Conservation (phyloP, 2,888 invertebrate genomes). For the Yponomeuta sedellus region DNA sequence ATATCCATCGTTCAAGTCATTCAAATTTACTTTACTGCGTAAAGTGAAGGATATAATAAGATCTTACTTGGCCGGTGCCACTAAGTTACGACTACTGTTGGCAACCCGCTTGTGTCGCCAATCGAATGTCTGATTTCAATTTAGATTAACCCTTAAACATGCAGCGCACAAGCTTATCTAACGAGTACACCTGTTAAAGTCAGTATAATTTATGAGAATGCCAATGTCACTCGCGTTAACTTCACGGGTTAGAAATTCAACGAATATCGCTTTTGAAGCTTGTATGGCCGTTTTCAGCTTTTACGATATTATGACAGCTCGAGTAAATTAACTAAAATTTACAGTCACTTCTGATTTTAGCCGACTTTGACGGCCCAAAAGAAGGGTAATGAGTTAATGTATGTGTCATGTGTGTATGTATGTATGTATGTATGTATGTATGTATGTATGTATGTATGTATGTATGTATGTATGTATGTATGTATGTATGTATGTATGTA, state of each 20-base stretch:
- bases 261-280: slow-evolving; percentile 22
- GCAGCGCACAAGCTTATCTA: slow-evolving; percentile 69
- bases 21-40: slow-evolving; percentile 56
- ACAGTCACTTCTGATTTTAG: neutral
- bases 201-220: slow-evolving; percentile 64
- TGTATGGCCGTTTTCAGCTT: slow-evolving; percentile 20
- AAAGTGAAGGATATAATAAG: slow-evolving; percentile 39
- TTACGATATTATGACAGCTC: slow-evolving; percentile 9
- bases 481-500: no score
- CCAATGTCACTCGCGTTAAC: slow-evolving; percentile 41
- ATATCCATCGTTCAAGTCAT: slow-evolving; percentile 42
- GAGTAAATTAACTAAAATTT: neutral
- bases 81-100: slow-evolving; percentile 37
- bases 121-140: slow-evolving; percentile 74
- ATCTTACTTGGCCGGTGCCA: slow-evolving; percentile 26
- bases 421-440: no score
- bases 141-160: slow-evolving; percentile 70
- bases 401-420: no score
- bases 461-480: no score
- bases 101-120: slow-evolving; percentile 59
- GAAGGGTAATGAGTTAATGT: no score
- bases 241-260: slow-evolving; percentile 18
- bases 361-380: no score
- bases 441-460: no score
- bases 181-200: slow-evolving; percentile 71